Conservation (phyloP, 1,140 invertebrate species). For the Hestina assimilis region DNA sequence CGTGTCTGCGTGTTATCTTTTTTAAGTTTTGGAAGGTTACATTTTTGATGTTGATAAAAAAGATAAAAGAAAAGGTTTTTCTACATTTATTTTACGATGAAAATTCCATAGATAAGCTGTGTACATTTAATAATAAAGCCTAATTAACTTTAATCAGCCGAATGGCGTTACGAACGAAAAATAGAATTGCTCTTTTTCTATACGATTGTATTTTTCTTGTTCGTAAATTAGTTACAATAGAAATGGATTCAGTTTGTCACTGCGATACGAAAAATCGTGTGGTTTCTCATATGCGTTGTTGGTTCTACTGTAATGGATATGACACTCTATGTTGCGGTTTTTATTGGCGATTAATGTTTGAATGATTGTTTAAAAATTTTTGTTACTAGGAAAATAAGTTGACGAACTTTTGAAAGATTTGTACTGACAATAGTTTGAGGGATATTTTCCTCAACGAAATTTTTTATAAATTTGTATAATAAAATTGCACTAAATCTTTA, state of each 20-base stretch:
- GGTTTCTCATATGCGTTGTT: constrained; percentile 54
- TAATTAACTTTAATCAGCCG: constrained; percentile 52
- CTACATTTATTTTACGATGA: constrained; percentile 74
- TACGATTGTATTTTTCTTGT: constrained; percentile 37
- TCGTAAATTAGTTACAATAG: constrained; percentile 60
- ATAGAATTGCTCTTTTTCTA: constrained; percentile 21
- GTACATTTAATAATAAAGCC: constrained; percentile 71
- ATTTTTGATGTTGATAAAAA: constrained; percentile 64
- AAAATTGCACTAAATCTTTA: neutral
- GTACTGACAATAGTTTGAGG: constrained; percentile 9
- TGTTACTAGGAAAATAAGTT: constrained; percentile 64
- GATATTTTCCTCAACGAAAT: neutral
- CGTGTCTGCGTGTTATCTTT: constrained; percentile 24
- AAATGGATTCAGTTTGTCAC: constrained; percentile 56
- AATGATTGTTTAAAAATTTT: constrained; percentile 54
- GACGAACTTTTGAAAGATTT: constrained; percentile 19
- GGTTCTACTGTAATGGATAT: constrained; percentile 56
- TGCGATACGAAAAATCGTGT: constrained; percentile 32
- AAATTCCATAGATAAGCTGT: constrained; percentile 74
- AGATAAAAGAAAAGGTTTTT: constrained; percentile 57
- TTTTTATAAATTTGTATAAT: constrained; percentile 3
- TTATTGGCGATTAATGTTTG: constrained; percentile 64
- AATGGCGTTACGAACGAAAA: constrained; percentile 32
- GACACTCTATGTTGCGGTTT: constrained; percentile 55
- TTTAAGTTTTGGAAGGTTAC: constrained; percentile 58